Evolutionary conservation across 2,888 invertebrate species (phyloP).

Genomic region (Melipona beecheii): DNA sequence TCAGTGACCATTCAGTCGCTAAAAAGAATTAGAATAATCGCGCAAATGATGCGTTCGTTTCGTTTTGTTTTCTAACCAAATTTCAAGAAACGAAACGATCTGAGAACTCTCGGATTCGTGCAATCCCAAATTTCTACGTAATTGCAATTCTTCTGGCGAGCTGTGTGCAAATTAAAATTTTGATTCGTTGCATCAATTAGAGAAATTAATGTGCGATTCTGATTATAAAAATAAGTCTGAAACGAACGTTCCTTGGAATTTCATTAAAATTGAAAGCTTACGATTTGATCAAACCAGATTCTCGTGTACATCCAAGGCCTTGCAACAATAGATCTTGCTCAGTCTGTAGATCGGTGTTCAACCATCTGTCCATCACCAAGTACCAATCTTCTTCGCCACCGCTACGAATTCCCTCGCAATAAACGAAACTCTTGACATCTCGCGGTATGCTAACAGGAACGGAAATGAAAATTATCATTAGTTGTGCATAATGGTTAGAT

Average conservation of each 20-base stretch:
- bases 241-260: not conserved
- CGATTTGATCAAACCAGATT: constrained; percentile 85
- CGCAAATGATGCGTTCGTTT: too few relatives aligned
- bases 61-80: too few relatives aligned
- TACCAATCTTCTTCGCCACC: constrained; percentile 88
- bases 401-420: constrained; percentile 89
- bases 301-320: constrained; percentile 89
- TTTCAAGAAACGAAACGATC: too few relatives aligned
- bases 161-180: too few relatives aligned
- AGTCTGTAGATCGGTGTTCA: constrained; percentile 87
- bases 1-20: too few relatives aligned
- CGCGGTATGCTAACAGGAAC: constrained; percentile 49
- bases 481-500: not conserved
- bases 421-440: constrained; percentile 89
- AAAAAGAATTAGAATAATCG: too few relatives aligned
- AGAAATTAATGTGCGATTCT: too few relatives aligned
- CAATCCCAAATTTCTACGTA: too few relatives aligned
- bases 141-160: too few relatives aligned
- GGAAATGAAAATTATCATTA: not conserved
- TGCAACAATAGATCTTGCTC: constrained; percentile 89
- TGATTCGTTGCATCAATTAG: too few relatives aligned
- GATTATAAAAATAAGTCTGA: not conserved
- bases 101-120: too few relatives aligned
- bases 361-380: constrained; percentile 87
- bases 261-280: constrained; percentile 75